Percentiles rank a stretch among this genome's conserved stretches.
phyloP scores from a whole-genome alignment of 2,113 vertebrate genomes.

The Apistogramma diplotaenia region DNA sequence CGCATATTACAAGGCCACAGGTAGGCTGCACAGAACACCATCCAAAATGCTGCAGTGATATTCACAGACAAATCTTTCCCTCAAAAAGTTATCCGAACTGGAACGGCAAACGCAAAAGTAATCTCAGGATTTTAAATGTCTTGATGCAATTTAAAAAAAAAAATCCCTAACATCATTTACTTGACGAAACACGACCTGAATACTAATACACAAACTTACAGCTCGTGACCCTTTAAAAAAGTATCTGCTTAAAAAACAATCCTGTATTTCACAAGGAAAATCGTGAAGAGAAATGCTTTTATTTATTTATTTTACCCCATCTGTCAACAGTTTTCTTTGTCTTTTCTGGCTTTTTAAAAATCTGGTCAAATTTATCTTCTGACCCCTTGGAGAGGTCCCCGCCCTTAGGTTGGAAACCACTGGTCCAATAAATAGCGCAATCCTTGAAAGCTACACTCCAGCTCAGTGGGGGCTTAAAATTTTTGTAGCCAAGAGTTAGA shows the following conservation, averaged over 20 bases:
- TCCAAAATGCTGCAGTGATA: background rate
- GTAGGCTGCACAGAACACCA: constrained; percentile 34
- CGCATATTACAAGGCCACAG: constrained; percentile 68
- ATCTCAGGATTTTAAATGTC: background rate
- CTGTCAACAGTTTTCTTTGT: background rate
- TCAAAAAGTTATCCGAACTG: background rate
- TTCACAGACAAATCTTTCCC: background rate
- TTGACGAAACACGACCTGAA: background rate
- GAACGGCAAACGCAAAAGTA: background rate
- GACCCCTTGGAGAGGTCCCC: background rate
- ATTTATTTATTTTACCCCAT: too few species aligned
- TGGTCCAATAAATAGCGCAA: background rate
- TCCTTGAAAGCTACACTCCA: background rate
- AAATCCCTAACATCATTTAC: background rate
- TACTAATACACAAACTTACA: background rate
- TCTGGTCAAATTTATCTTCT: background rate
- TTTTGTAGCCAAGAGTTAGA: constrained; percentile 30
- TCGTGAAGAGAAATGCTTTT: too few species aligned
- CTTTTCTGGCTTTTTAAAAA: background rate
- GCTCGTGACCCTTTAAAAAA: background rate
- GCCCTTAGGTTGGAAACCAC: background rate
- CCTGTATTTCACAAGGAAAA: background rate
- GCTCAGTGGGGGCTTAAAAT: background rate
- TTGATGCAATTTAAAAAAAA: background rate
- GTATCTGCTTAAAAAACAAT: background rate